Base-by-base conservation (phyloP, 1,140 invertebrate species). In the Neodiprion lecontei region DNA sequence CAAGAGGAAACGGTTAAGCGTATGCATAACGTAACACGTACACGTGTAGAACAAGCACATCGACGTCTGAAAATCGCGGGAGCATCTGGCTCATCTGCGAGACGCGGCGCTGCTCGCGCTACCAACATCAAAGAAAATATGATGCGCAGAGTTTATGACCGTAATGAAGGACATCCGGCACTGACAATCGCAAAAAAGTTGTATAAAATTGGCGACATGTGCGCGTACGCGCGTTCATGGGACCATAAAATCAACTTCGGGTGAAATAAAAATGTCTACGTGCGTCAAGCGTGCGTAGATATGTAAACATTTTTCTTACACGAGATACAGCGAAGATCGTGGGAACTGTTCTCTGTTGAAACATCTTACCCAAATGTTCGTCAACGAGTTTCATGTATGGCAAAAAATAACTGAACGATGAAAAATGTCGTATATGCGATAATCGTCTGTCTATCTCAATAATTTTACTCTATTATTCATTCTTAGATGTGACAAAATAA, bases 131-230 rank as follows among this genome's bases (percentile, higher is more conserved):
- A 76, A 77, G 76, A 69, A 11, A 67, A 68, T 21, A 48, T 68
- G 9, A 49, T 65, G 28, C n/a, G n/a, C 17, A 14, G 53, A 72
- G 76, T 75, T 75, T 77, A 72, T 75, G 74, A 73, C 73, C 75
- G 72, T 79, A 81, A 82, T 73, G 77, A 83, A 78, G 72, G 72
- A 75, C 81, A 81, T 82, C 81, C 81, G 78, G 75, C 28, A 72
- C n/a, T 48, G 14, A 70, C 69, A 61, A 61, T 61, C 72, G 12
- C 65, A 72, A 73, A 78, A 79, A 79, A 75, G 0, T 17, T 75
- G 77, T 75, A 78, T 76, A 77, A 79, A 83, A 83, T 79, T 78
- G 72, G 76, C 76, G 77, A 82, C 81, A 84, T 77, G 79, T 82
- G 81, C 81, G 78, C 65, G 72, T 72, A 72, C 28, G 28, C 28